Evolutionary conservation across 2,113 vertebrate genomes (phyloP).

Genomic region (Prunella himalayana): DNA sequence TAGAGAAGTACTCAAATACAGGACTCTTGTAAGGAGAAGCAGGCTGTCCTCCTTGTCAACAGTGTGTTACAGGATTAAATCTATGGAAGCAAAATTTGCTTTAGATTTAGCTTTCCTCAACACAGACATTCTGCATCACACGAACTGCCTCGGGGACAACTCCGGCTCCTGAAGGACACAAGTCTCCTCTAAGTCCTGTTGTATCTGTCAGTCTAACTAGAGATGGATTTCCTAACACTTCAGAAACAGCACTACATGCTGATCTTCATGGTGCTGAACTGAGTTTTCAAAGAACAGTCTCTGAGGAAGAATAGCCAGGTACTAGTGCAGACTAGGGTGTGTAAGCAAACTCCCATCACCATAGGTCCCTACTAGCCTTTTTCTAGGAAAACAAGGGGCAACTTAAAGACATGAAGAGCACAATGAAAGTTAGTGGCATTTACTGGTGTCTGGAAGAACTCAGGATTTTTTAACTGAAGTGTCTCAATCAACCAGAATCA

Average conservation of each 20-base stretch:
- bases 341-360: not conserved
- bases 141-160: not conserved
- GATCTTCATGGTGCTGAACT: not conserved
- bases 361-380: no score
- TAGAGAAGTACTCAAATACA: not conserved
- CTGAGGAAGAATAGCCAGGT: not conserved
- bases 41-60: not conserved
- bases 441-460: not conserved
- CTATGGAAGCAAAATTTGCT: not conserved
- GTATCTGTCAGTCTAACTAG: not conserved
- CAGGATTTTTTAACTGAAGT: not conserved
- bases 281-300: not conserved
- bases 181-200: not conserved
- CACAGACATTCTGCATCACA: not conserved
- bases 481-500: not conserved
- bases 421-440: not conserved
- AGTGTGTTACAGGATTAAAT: not conserved
- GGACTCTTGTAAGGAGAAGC: not conserved
- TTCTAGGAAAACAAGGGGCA: not conserved
- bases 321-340: rapidly evolving
- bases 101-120: not conserved
- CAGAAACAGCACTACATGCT: not conserved
- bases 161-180: not conserved
- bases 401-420: not conserved
- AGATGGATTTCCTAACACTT: not conserved